Base-by-base conservation (phyloP, 2,888 invertebrate genomes). In the Agrypnus murinus region DNA sequence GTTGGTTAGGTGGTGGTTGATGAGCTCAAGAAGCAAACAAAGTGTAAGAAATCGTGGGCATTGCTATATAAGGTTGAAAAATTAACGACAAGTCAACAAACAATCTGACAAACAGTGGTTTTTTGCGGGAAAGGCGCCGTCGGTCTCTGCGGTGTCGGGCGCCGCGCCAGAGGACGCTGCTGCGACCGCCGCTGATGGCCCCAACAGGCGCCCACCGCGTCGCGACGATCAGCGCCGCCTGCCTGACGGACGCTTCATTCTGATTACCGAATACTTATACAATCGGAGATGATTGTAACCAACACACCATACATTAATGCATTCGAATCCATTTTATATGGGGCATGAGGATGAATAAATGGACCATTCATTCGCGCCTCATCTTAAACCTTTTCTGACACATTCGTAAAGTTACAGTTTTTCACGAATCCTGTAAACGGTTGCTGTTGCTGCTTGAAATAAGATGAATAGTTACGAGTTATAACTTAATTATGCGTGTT, bases 171-270 rank as follows among this genome's bases (percentile, higher is more conserved):
- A 81, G 79, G 80, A 81, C 79, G 77, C 80, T 80, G 76, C 78
- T 78, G n/a, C 25, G 25, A 80, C 78, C 79, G 80, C 78, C 80
- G 80, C 87, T 87, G 88, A 87, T 87, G 87, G 87, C 87, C 86
- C 86, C 86, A 86, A 87, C 87, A 87, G 88, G 87, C 88, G 87
- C 88, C 88, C 87, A 86, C 84, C 60, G 73, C 76, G 77, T 75
- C 78, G 77, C 77, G 79, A 77, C 79, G 79, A 75, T 78, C 73
- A 74, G 75, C 81, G 75, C 81, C 81, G 82, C 82, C 83, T 81
- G 82, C 80, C 81, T 80, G 81, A 81, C 80, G 79, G 81, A 80
- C 81, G 79, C 72, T 58, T 58, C 74, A 74, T 75, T 74, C 78
- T 79, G 80, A 81, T 81, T 81, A 80, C 80, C 80, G 73, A 80